These are phyloP conservation scores for Napeogenes inachia DNA, from an alignment of 2,888 invertebrate species.

Conservation along the genomic window DNA sequence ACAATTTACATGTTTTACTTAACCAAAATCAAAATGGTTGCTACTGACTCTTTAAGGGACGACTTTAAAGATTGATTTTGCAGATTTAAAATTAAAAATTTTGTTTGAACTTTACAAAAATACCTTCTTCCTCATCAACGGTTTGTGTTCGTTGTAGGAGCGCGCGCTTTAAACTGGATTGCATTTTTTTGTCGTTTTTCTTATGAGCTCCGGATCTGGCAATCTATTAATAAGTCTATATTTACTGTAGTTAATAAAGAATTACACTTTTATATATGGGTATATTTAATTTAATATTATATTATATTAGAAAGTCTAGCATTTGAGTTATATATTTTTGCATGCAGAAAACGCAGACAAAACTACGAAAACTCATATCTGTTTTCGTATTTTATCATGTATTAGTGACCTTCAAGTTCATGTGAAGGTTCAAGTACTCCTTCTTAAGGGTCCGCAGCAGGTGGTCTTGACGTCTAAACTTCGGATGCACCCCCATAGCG, in stretches of 20 bases:
- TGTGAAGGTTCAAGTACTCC: constrained; percentile 51
- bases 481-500: constrained; percentile 60
- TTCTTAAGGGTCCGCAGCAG: constrained; percentile 52
- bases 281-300: too few species aligned
- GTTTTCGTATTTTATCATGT: not conserved
- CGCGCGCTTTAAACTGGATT: constrained; percentile 44
- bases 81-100: too few species aligned
- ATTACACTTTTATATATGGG: too few species aligned
- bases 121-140: constrained; percentile 50
- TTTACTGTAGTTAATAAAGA: not conserved
- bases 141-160: constrained; percentile 42
- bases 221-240: constrained; percentile 48
- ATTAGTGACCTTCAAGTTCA: constrained; percentile 54
- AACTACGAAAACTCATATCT: not conserved
- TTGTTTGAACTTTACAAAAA: too few species aligned
- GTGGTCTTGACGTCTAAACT: constrained; percentile 55
- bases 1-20: too few species aligned
- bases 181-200: constrained; percentile 70
- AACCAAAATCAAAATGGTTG: too few species aligned
- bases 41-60: too few species aligned
- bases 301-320: too few species aligned
- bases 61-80: too few species aligned
- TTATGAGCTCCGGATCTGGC: constrained; percentile 76
- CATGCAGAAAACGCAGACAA: too few species aligned
- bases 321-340: too few species aligned